A percentile compares a stretch with the other conserved stretches of the same genome.
These are phyloP conservation scores for Chloroceryle inda DNA, from an alignment of 2,797 vertebrate species.

Conservation along the genomic window DNA sequence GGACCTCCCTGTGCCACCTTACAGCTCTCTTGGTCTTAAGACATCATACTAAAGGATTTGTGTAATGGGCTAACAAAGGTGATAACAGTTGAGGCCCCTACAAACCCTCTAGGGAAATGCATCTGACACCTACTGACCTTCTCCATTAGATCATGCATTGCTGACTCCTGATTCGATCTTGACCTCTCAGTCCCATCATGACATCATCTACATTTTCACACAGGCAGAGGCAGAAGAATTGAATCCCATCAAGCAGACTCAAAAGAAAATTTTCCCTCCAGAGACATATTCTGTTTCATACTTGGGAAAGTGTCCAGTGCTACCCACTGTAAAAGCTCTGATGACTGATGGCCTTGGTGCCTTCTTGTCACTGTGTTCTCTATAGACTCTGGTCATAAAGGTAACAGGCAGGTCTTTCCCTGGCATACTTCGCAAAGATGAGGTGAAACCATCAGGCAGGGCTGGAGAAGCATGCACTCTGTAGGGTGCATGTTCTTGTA, in stretches of 20 bases:
- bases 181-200: neutral
- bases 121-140: neutral
- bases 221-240: neutral
- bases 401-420: neutral
- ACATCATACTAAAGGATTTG: neutral
- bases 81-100: neutral
- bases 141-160: constrained; percentile 29
- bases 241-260: neutral
- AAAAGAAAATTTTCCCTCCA: neutral
- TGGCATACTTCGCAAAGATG: neutral
- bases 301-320: neutral
- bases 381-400: neutral
- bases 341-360: neutral
- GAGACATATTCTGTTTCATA: neutral
- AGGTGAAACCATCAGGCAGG: neutral
- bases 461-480: neutral
- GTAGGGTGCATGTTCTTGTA: neutral
- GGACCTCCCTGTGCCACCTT: neutral
- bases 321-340: fast-evolving
- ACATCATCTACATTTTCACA: neutral
- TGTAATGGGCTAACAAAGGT: neutral
- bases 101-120: neutral
- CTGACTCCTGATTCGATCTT: neutral
- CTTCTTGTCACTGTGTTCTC: fast-evolving
- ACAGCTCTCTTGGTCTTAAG: neutral